Evolutionary conservation across 1,140 invertebrate genomes (phyloP).

Genomic region (Drosophila equinoxialis): DNA sequence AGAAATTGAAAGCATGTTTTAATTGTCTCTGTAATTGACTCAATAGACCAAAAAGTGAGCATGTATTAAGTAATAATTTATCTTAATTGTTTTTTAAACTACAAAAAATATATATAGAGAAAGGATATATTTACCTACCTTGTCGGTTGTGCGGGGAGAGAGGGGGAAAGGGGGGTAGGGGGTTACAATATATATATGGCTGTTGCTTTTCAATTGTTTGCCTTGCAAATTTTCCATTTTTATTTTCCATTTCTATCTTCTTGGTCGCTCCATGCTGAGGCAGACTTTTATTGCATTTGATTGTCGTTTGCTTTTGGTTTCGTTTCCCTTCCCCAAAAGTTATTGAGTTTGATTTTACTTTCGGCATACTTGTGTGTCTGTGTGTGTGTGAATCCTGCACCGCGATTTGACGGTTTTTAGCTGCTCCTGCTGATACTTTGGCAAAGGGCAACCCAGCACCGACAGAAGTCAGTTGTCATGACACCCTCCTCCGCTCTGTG

Average conservation of each 20-base stretch:
- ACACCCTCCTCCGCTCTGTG: constrained; percentile 6
- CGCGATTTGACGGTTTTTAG: constrained; percentile 61
- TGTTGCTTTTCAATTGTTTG: constrained; percentile 12
- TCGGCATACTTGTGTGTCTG: constrained; percentile 33
- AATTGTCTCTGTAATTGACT: too few relatives aligned
- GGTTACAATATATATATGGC: not conserved
- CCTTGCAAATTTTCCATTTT: constrained; percentile 8
- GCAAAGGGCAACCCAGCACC: constrained; percentile 35
- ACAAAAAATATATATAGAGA: too few relatives aligned
- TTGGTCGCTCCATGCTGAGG: constrained; percentile 1
- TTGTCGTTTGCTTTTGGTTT: constrained; percentile 57
- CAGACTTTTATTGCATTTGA: constrained; percentile 64
- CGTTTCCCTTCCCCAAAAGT: constrained; percentile 35
- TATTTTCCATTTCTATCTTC: constrained; percentile 26
- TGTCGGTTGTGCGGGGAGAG: too few relatives aligned
- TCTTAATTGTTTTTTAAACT: too few relatives aligned
- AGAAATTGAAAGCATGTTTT: too few relatives aligned
- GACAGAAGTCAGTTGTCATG: constrained; percentile 62
- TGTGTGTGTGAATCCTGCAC: constrained; percentile 54
- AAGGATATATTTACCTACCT: too few relatives aligned
- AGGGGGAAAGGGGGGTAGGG: too few relatives aligned
- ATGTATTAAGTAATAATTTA: too few relatives aligned
- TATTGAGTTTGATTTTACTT: constrained; percentile 77
- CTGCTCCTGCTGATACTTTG: constrained; percentile 34
- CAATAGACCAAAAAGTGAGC: too few relatives aligned